Conservation (phyloP, 2,888 invertebrate genomes). For the Pyrochroa serraticornis region DNA sequence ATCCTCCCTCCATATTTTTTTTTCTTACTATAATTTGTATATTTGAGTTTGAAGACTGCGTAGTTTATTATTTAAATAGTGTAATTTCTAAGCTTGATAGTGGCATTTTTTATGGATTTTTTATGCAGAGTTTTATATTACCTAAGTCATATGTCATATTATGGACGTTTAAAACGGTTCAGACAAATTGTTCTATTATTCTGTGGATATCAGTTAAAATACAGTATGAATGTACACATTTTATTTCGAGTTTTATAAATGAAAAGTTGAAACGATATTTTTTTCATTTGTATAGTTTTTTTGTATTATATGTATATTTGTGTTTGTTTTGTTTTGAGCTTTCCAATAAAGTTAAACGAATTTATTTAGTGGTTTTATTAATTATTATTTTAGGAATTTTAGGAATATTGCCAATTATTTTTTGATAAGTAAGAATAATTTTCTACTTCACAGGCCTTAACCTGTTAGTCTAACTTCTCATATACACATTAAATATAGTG, state of each 20-base stretch:
- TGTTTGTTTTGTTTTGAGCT: slow-evolving; percentile 31
- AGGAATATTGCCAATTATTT: too few species aligned
- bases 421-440: too few species aligned
- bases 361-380: background rate
- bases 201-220: slow-evolving; percentile 12
- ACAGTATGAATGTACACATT: slow-evolving; percentile 8
- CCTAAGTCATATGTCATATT: slow-evolving; percentile 19
- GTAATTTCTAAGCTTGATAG: slow-evolving; percentile 30
- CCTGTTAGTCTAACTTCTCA: too few species aligned
- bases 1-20: slow-evolving; percentile 22
- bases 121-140: slow-evolving; percentile 26
- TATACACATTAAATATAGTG: too few species aligned
- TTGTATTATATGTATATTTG: slow-evolving; percentile 32
- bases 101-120: slow-evolving; percentile 31
- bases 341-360: slow-evolving; percentile 28
- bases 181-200: slow-evolving; percentile 5
- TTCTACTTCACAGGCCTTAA: too few species aligned
- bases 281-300: slow-evolving; percentile 19
- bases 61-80: slow-evolving; percentile 25
- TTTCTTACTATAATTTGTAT: slow-evolving; percentile 15
- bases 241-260: slow-evolving; percentile 12
- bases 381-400: too few species aligned
- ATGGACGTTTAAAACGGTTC: slow-evolving; percentile 18
- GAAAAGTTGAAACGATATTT: background rate
- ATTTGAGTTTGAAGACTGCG: slow-evolving; percentile 27